These are phyloP conservation scores for Megalops cyprinoides DNA, from an alignment of 2,797 vertebrate species.

Conservation along the genomic window DNA sequence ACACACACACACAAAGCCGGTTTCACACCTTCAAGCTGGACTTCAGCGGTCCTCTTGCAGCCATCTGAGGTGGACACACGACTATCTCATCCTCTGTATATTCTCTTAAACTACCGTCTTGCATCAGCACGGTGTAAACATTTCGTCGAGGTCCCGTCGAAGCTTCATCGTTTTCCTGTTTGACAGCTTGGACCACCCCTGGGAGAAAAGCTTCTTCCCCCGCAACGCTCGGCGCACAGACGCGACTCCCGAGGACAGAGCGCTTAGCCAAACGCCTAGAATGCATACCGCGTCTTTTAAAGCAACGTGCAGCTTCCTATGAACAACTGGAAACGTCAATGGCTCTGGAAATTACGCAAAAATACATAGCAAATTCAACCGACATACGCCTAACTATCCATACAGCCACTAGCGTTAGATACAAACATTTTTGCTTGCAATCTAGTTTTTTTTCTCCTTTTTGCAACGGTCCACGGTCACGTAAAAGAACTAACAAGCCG, in stretches of 20 bases:
- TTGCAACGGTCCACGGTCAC: not conserved
- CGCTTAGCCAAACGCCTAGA: conserved; percentile 90
- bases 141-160: conserved; percentile 63
- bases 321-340: not conserved
- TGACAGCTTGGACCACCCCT: conserved; percentile 80
- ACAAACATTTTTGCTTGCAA: conserved; percentile 61
- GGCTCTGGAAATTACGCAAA: conserved; percentile 59
- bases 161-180: conserved; percentile 76
- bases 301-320: not conserved
- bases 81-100: conserved; percentile 75
- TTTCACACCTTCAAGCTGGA: conserved; percentile 73
- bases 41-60: conserved; percentile 72
- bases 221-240: conserved; percentile 77
- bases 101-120: conserved; percentile 78
- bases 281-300: conserved; percentile 74
- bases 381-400: conserved; percentile 49
- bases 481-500: conserved; percentile 28
- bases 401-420: conserved; percentile 51
- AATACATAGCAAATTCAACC: conserved; percentile 56
- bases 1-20: conserved; percentile 25
- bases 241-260: conserved; percentile 86
- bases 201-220: conserved; percentile 75
- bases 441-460: not conserved
- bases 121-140: conserved; percentile 78
- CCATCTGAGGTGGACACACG: conserved; percentile 65